Percentiles rank a stretch among this genome's conserved stretches.
Conservation (phyloP, 2,888 invertebrate species). For the Diarsia brunnea region DNA sequence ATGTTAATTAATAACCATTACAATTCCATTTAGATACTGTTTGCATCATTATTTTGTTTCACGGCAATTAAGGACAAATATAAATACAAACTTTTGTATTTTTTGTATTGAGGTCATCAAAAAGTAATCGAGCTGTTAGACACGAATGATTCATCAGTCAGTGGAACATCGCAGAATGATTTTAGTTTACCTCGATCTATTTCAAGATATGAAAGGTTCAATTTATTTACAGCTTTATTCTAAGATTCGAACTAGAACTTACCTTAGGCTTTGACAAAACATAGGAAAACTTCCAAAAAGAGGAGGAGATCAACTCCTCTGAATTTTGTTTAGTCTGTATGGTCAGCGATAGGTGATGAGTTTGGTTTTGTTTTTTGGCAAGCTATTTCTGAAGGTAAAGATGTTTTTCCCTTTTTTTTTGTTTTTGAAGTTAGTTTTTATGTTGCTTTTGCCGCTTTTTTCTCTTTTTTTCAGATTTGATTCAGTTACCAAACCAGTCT, state of each 20-base stretch:
- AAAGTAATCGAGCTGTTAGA: slow-evolving; percentile 13
- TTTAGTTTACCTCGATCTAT: slow-evolving; percentile 13
- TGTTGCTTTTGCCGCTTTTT: too few species aligned
- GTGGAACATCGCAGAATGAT: neutral
- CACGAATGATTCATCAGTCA: neutral
- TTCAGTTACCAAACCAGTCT: neutral
- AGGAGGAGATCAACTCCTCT: too few species aligned
- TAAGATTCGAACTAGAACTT: neutral
- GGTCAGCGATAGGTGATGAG: too few species aligned
- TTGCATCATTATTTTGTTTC: slow-evolving; percentile 43
- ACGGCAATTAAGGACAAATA: slow-evolving; percentile 31
- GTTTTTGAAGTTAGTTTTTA: neutral
- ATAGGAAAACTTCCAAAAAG: too few species aligned
- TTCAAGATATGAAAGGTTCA: neutral
- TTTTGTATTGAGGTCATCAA: slow-evolving; percentile 30
- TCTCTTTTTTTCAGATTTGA: neutral
- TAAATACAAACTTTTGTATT: neutral
- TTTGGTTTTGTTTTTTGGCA: too few species aligned
- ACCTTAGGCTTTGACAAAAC: neutral
- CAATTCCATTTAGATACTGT: slow-evolving; percentile 30
- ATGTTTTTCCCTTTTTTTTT: too few species aligned
- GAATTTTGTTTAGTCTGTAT: too few species aligned
- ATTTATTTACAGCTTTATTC: neutral
- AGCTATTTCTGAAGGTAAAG: too few species aligned
- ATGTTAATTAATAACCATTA: slow-evolving; percentile 59